Evolutionary conservation across 2,797 vertebrate genomes (phyloP).

Genomic region (Tenualosa ilisha): DNA sequence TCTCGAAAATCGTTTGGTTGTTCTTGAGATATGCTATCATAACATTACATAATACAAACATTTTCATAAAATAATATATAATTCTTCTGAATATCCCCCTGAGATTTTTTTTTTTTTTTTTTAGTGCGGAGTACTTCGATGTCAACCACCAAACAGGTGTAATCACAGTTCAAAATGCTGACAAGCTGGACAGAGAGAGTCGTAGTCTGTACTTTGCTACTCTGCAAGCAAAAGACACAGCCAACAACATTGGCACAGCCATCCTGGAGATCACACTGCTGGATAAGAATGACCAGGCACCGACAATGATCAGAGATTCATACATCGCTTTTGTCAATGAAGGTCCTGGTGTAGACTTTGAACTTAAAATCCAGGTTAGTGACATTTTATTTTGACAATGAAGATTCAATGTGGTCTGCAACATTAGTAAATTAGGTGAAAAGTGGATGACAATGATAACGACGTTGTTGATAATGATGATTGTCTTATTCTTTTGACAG

Average conservation of each 20-base stretch:
- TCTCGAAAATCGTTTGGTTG: not conserved
- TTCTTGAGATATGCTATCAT: not conserved
- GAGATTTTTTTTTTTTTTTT: constrained; percentile 42
- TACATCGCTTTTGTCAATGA: constrained; percentile 80
- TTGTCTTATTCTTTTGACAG: constrained; percentile 62
- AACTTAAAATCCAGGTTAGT: constrained; percentile 64
- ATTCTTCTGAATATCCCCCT: not conserved
- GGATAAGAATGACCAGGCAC: constrained; percentile 82
- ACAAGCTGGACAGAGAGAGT: constrained; percentile 80
- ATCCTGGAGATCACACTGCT: constrained; percentile 78
- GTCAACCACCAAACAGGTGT: constrained; percentile 69
- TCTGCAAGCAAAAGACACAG: constrained; percentile 82
- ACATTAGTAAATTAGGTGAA: too few species aligned
- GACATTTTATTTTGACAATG: not conserved
- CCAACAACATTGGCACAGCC: constrained; percentile 65
- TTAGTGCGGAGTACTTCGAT: constrained; percentile 73
- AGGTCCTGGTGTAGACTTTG: constrained; percentile 37
- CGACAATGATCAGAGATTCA: constrained; percentile 68
- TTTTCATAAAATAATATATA: too few species aligned
- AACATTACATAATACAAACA: not conserved
- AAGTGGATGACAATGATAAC: not conserved
- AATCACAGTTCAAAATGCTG: constrained; percentile 70
- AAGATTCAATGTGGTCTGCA: too few species aligned
- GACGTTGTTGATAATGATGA: not conserved
- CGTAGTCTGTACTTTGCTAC: constrained; percentile 78